A percentile compares a stretch with the other conserved stretches of the same genome.
phyloP scores from a whole-genome alignment of 53 echinoderm and acorn worm genomes.

The Zoroaster sp. region DNA sequence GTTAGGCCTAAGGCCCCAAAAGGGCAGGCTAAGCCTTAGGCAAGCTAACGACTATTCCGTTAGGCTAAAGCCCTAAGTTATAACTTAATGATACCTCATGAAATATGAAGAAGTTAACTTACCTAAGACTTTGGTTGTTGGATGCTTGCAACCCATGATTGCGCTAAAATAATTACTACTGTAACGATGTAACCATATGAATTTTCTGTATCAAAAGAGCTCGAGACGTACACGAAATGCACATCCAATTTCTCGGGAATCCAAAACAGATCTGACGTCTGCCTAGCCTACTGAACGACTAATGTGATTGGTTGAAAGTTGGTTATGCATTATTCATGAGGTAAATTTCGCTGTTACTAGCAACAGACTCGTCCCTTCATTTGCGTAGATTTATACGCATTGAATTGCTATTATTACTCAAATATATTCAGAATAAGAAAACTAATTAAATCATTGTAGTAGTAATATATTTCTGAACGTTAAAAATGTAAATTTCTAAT shows the following conservation, averaged over 20 bases:
- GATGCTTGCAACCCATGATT: conserved; percentile 17
- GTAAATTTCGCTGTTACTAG: not conserved
- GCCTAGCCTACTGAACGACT: not conserved
- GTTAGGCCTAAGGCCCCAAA: too few species aligned
- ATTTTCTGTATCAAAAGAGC: not conserved
- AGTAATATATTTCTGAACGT: too few species aligned
- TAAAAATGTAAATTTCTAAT: too few species aligned
- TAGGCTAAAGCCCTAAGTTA: too few species aligned
- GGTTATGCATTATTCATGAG: not conserved
- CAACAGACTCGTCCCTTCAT: not conserved
- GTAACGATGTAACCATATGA: not conserved
- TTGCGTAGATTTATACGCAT: too few species aligned
- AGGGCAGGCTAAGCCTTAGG: too few species aligned
- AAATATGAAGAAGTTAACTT: not conserved
- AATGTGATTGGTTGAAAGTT: conserved; percentile 28
- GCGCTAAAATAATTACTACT: not conserved
- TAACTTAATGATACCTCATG: not conserved
- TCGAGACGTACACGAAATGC: not conserved
- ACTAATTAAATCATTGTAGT: too few species aligned
- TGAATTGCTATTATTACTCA: too few species aligned
- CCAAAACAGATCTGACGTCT: not conserved
- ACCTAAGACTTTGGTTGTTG: not conserved
- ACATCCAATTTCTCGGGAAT: not conserved
- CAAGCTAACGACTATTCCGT: too few species aligned
- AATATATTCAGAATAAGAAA: too few species aligned